Evolutionary conservation across 2,888 invertebrate genomes (phyloP), one percentile per base, ranked within the genome.

Genomic region (Meteorus colon): DNA sequence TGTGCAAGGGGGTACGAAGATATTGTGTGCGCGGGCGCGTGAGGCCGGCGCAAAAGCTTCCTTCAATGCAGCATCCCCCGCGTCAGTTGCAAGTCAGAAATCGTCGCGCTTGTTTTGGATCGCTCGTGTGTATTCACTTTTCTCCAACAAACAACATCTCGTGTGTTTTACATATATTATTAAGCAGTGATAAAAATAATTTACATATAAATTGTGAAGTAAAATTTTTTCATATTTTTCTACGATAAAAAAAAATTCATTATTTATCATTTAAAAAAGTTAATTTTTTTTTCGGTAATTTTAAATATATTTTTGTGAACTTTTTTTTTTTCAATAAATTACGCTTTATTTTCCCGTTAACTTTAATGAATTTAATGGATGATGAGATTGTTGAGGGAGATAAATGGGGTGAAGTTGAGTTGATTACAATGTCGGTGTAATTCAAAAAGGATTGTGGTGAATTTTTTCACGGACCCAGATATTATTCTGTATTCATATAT

Each of bases 1-100:
- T 55, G n/a, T 77, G 79, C 70, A 78, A 76, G 75, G 80, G 75
- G 82, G 82, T 80, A 74, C 68, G 79, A 77, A 81, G 80, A 85
- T 85, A 4, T 81, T 55, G 82, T 85, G 84, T 88, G 89, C 88
- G 88, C 88, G 86, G 84, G 86, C 81, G 80, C 87, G 86, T 84
- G 82, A 83, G 77, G 80, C 84, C 82, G 84, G 87, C 87, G 88
- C 87, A 86, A 88, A 86, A 87, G 86, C 87, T 88, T 83, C 84
- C 55, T 55, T 55, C 41, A 59, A 82, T 85, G 85, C 89, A 87
- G 89, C 88, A 87, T 88, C 87, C 84, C 82, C 82, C 86, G 66
- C 45, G 85, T 88, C 89, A 89, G 89, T 89, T 86, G 86, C 87
- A 86, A 86, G 81, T 87, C 84, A 84, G 88, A 84, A 86, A 87